These are phyloP conservation scores for Dermatemys mawii DNA, from an alignment of 2,113 vertebrate genomes.

Conservation along the genomic window DNA sequence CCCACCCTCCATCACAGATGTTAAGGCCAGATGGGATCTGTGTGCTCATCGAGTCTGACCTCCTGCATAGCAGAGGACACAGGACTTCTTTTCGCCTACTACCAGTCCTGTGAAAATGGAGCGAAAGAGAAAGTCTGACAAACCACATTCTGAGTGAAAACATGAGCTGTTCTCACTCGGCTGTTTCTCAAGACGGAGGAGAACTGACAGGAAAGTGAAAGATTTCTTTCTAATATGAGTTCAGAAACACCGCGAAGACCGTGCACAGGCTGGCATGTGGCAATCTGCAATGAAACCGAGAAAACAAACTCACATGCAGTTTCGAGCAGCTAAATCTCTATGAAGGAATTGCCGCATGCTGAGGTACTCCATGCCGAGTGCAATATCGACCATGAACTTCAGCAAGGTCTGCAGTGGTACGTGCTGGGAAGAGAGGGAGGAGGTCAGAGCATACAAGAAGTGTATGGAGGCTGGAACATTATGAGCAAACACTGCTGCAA, in stretches of 20 bases:
- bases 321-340: constrained; percentile 94
- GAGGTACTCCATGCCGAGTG: constrained; percentile 96
- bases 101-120: neutral
- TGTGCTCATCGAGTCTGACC: neutral
- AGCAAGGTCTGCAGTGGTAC: constrained; percentile 89
- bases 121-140: accelerated
- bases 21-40: neutral
- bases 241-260: neutral
- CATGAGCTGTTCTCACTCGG: neutral
- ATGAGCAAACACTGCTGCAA: neutral
- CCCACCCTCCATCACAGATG: neutral
- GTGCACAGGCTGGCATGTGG: neutral
- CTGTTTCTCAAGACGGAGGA: accelerated
- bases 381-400: constrained; percentile 97
- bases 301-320: constrained; percentile 91
- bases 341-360: constrained; percentile 93
- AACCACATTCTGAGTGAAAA: neutral
- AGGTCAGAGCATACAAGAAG: neutral
- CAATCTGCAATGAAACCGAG: neutral
- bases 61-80: neutral
- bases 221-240: neutral
- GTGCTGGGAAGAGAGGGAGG: constrained; percentile 73
- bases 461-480: neutral
- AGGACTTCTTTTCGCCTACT: neutral
- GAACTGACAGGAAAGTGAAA: neutral